A percentile compares a stretch with the other conserved stretches of the same genome.
These are phyloP conservation scores for Pardalotus punctatus DNA, from an alignment of 2,113 vertebrate species.

Conservation along the genomic window DNA sequence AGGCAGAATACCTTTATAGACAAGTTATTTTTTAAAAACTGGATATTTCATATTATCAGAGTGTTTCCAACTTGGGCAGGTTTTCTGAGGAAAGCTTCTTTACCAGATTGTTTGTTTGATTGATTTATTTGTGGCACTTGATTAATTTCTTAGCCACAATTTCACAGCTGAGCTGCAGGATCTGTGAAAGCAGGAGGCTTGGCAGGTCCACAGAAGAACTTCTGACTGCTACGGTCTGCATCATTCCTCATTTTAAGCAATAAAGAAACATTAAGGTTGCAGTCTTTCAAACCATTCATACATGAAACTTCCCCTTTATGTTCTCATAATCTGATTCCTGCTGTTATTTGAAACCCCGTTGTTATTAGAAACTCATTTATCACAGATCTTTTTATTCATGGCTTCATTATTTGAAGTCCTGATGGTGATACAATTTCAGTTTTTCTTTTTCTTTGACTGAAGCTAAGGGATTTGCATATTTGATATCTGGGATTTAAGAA, in stretches of 20 bases:
- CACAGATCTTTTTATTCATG: slow-evolving; percentile 39
- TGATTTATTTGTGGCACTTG: neutral
- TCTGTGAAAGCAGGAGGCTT: neutral
- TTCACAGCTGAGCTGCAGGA: neutral
- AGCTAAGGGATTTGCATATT: slow-evolving; percentile 43
- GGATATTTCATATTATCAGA: neutral
- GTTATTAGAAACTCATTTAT: slow-evolving; percentile 48
- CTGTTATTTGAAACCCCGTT: neutral
- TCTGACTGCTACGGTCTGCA: neutral
- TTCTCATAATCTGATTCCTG: slow-evolving; percentile 24
- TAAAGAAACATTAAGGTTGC: neutral
- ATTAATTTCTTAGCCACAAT: neutral
- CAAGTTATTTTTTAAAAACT: neutral
- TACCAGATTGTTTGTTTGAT: neutral
- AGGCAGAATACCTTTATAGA: neutral
- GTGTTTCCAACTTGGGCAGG: neutral
- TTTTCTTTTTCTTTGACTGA: slow-evolving; percentile 24
- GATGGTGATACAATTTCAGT: slow-evolving; percentile 28
- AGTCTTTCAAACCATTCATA: neutral
- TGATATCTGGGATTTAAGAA: slow-evolving; percentile 30
- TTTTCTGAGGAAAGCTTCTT: neutral
- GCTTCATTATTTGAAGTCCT: slow-evolving; percentile 35
- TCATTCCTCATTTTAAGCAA: neutral
- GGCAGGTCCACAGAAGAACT: neutral
- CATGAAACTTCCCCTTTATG: neutral